Percentiles rank a stretch among this genome's conserved stretches.
phyloP scores from a whole-genome alignment of 2,797 vertebrate genomes.

The Alcedo atthis region DNA sequence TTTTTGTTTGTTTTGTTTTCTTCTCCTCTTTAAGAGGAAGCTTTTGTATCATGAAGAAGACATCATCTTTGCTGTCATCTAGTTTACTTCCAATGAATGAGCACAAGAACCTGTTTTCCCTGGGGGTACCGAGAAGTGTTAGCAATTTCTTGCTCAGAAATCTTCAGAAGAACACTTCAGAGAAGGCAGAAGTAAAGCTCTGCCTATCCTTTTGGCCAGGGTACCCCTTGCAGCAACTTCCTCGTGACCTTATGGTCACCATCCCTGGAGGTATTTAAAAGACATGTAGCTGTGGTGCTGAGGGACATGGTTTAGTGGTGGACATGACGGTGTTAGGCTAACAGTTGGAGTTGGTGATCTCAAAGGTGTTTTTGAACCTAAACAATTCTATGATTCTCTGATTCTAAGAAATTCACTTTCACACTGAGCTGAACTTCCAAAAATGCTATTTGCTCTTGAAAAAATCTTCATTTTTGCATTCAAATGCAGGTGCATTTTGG shows the following conservation, averaged over 20 bases:
- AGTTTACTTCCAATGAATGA: not conserved
- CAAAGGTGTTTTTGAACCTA: not conserved
- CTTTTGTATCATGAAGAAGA: not conserved
- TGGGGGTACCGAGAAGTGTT: not conserved
- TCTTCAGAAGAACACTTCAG: not conserved
- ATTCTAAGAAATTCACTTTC: not conserved
- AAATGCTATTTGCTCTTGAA: not conserved
- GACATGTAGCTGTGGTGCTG: no score
- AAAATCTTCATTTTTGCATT: not conserved
- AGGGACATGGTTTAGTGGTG: not conserved
- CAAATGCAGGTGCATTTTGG: not conserved
- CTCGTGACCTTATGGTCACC: not conserved
- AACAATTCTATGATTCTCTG: not conserved
- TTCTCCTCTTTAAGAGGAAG: not conserved
- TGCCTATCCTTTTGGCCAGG: not conserved
- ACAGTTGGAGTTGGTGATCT: rapidly evolving
- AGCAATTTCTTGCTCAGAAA: not conserved
- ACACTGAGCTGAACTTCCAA: not conserved
- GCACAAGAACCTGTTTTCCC: not conserved
- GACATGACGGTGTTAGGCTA: not conserved
- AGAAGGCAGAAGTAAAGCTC: not conserved
- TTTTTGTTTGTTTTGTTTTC: not conserved
- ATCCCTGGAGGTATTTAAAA: not conserved
- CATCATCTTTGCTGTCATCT: not conserved
- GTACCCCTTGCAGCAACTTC: not conserved